Conservation (phyloP, 2,113 vertebrate genomes). For the Neoarius graeffei region DNA sequence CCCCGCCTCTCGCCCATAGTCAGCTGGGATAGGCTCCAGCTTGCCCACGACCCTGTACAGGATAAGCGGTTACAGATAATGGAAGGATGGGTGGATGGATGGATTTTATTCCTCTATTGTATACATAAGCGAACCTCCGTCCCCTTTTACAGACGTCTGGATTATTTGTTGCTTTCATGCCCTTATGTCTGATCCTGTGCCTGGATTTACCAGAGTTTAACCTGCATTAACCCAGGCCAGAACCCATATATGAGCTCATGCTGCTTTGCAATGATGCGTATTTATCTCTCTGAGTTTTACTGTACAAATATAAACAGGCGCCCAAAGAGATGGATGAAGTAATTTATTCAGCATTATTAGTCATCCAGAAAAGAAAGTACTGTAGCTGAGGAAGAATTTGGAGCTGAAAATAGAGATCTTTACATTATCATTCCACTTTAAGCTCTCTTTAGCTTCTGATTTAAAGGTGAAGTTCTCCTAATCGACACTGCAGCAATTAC, state of each 20-base stretch:
- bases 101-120: neutral
- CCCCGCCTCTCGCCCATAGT: too few relatives aligned
- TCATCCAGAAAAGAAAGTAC: conserved; percentile 3
- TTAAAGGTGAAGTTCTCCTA: conserved; percentile 34
- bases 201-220: conserved; percentile 30
- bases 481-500: conserved; percentile 31
- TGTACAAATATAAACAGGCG: conserved; percentile 23
- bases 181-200: neutral
- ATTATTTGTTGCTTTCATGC: neutral
- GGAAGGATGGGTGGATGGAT: too few relatives aligned
- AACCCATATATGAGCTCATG: conserved; percentile 40
- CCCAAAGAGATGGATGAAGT: conserved; percentile 34
- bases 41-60: too few relatives aligned
- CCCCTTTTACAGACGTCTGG: neutral
- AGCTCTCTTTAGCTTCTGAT: conserved; percentile 36
- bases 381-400: neutral
- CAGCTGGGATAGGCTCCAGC: too few relatives aligned
- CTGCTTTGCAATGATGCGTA: conserved; percentile 5
- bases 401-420: conserved; percentile 2
- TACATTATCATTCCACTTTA: conserved; percentile 11
- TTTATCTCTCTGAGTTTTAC: conserved; percentile 37
- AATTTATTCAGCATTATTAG: conserved; percentile 37
- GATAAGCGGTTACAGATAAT: too few relatives aligned
- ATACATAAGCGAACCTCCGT: neutral
- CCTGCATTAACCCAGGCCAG: conserved; percentile 45